A percentile compares a stretch with the other conserved stretches of the same genome.
These are phyloP conservation scores for Hormaphis cornu DNA, from an alignment of 1,140 invertebrate species.

Conservation along the genomic window DNA sequence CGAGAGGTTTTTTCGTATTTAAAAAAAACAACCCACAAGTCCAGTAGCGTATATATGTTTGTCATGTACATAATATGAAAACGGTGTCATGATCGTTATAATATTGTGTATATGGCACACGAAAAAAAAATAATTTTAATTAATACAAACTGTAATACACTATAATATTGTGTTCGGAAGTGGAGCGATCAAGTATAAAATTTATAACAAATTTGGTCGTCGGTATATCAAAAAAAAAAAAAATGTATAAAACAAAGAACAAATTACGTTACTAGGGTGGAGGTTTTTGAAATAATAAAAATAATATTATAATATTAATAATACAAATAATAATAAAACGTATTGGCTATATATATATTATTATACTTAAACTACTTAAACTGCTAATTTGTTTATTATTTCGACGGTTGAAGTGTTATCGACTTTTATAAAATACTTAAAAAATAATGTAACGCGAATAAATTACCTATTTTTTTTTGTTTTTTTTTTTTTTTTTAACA, in stretches of 20 bases:
- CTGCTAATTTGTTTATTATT: constrained; percentile 11
- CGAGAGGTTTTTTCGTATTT: no score
- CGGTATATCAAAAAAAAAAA: neutral
- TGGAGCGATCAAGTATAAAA: neutral
- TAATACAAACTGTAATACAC: neutral
- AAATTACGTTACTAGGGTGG: neutral
- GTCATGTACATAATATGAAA: constrained; percentile 13
- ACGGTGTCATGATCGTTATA: constrained; percentile 6
- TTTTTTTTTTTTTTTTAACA: neutral
- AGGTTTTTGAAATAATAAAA: neutral
- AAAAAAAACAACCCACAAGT: no score
- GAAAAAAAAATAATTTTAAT: neutral
- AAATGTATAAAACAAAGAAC: neutral
- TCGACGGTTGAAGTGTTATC: neutral
- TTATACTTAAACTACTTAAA: constrained; percentile 5
- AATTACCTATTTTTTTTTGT: neutral
- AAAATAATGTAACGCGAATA: neutral
- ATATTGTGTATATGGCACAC: constrained; percentile 26
- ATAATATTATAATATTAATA: neutral
- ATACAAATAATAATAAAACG: neutral
- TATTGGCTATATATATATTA: no score
- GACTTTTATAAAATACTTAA: neutral
- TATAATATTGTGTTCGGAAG: neutral
- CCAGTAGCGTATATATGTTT: neutral
- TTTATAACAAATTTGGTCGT: neutral